phyloP scores from a whole-genome alignment of 2,888 invertebrate species.

The Andrena camellia region DNA sequence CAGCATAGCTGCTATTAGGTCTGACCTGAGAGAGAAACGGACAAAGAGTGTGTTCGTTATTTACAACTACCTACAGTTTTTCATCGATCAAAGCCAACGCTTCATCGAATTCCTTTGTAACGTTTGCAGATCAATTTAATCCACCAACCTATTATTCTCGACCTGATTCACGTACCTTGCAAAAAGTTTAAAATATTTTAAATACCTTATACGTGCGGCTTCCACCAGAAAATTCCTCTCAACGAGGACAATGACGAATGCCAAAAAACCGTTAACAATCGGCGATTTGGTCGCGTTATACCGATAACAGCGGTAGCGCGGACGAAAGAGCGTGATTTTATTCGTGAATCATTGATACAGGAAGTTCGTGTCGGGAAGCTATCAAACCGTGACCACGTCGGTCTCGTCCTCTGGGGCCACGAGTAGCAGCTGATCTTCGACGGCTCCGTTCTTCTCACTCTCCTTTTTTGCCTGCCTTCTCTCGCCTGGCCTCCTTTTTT shows the following conservation, averaged over 20 bases:
- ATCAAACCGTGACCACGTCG: constrained; percentile 76
- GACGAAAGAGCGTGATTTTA: constrained; percentile 36
- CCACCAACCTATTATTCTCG: too few relatives aligned
- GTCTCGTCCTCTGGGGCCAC: constrained; percentile 42
- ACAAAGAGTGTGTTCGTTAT: too few relatives aligned
- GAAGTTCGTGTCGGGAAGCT: constrained; percentile 73
- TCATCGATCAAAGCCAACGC: too few relatives aligned
- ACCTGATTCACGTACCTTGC: too few relatives aligned
- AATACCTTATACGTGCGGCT: too few relatives aligned
- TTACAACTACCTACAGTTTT: too few relatives aligned
- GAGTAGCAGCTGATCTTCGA: constrained; percentile 49
- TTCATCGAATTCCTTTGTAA: too few relatives aligned
- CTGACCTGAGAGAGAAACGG: too few relatives aligned
- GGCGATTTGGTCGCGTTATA: constrained; percentile 12
- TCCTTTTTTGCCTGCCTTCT: constrained; percentile 23
- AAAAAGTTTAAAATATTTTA: too few relatives aligned
- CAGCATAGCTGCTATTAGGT: too few relatives aligned
- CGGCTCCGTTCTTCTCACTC: constrained; percentile 16
- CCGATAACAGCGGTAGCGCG: constrained; percentile 3
- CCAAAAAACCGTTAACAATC: constrained; percentile 4
- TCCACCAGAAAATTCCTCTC: too few relatives aligned
- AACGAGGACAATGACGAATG: background rate
- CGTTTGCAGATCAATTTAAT: too few relatives aligned
- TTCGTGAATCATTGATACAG: constrained; percentile 61
- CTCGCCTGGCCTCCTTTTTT: constrained; percentile 5